phyloP scores from a whole-genome alignment of 2,888 invertebrate genomes.

The Stegana nigrithorax region DNA sequence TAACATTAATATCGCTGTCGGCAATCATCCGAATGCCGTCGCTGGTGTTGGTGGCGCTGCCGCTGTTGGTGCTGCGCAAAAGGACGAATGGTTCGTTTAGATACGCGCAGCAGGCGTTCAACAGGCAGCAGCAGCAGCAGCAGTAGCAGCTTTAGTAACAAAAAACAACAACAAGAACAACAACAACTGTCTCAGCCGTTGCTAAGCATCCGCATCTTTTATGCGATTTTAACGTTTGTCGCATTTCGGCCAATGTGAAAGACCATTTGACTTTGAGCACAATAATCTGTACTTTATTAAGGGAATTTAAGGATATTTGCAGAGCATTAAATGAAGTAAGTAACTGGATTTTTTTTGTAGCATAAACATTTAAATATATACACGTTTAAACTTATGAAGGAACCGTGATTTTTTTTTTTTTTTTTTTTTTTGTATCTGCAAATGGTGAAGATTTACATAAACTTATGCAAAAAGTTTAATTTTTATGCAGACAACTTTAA shows the following conservation, averaged over 20 bases:
- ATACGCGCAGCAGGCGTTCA: constrained; percentile 14
- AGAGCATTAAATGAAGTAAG: constrained; percentile 69
- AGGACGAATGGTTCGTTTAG: constrained; percentile 92
- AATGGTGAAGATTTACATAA: no score
- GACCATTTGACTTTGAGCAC: constrained; percentile 49
- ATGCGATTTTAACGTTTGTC: no score
- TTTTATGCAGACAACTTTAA: no score
- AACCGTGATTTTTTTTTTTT: not conserved
- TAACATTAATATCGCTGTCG: constrained; percentile 58
- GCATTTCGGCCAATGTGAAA: no score
- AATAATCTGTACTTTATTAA: constrained; percentile 55
- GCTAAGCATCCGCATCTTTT: no score
- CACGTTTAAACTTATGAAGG: no score
- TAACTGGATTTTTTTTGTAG: constrained; percentile 3
- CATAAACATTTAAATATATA: not conserved
- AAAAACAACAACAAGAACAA: constrained; percentile 38
- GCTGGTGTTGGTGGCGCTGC: constrained; percentile 26
- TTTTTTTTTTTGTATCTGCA: not conserved
- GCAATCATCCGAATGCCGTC: constrained; percentile 59
- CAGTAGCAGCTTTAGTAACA: constrained; percentile 14
- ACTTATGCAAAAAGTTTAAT: no score
- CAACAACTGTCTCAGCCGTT: no score
- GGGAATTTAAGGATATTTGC: constrained; percentile 63
- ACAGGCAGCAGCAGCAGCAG: not conserved
- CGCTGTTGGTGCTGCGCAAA: constrained; percentile 74